These are phyloP conservation scores for Gorsachius magnificus DNA, from an alignment of 2,797 vertebrate species.

Conservation along the genomic window DNA sequence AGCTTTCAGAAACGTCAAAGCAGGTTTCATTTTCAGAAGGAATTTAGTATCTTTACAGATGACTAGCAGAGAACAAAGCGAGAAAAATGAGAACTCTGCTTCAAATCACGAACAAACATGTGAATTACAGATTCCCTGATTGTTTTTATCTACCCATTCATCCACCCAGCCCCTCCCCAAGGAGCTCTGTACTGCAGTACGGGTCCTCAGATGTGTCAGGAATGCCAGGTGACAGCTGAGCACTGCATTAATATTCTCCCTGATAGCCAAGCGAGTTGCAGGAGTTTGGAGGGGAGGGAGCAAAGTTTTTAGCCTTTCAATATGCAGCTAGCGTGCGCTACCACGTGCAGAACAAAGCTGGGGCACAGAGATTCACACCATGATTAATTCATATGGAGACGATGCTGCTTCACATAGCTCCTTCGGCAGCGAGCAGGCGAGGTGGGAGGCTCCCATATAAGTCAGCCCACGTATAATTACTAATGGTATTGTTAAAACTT, in stretches of 20 bases:
- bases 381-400: background rate
- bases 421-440: background rate
- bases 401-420: background rate
- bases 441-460: background rate
- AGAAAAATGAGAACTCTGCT: background rate
- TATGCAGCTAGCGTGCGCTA: background rate
- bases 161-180: background rate
- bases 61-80: background rate
- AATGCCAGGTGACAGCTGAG: background rate
- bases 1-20: background rate
- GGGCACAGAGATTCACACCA: background rate
- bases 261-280: background rate
- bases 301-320: background rate
- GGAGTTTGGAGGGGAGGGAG: background rate
- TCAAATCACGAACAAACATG: background rate
- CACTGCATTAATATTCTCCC: background rate
- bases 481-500: slow-evolving; percentile 4
- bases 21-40: background rate
- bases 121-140: background rate
- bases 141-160: background rate
- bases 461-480: background rate
- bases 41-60: background rate
- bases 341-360: background rate
- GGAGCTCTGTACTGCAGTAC: background rate
- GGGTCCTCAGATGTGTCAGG: background rate